Evolutionary conservation across 1,140 invertebrate genomes (phyloP), one percentile per base, ranked within the genome.

Genomic region (Lordiphosa stackelbergi): DNA sequence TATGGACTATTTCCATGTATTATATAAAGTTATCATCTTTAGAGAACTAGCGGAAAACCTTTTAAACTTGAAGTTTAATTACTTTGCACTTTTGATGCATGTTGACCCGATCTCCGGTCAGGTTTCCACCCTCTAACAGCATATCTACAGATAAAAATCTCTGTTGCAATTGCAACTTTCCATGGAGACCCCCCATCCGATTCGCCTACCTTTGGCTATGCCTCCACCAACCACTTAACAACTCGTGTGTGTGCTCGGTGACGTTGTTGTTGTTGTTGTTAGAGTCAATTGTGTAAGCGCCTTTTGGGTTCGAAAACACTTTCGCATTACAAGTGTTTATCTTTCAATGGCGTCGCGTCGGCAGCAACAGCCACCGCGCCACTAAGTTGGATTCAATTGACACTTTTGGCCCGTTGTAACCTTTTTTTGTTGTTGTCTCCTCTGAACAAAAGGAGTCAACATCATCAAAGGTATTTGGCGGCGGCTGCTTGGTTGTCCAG

Each of bases 291-390:
- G 75, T 79, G 66, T 75, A 79, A 81, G 75, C 56, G 56, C 61
- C 47, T 36, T 52, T 60, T 60, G 61, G 45, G 59, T 56, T 69
- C 46, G 47, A 78, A 74, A 74, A 70, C 66, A 81, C 75, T 81
- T 81, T 81, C 75, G 77, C 72, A 75, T 83, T 83, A 83, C 75
- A 83, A 72, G 72, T 81, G 75, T 83, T 81, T 81, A 83, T 59
- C 63, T 83, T 69, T 48, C 49, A 58, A 37, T 70, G 74, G 69
- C 66, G 69, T 47, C 53, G 38, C 24, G 63, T 53, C 5, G 46
- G 43, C 49, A 65, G 63, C 62, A 66, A 24, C 53, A 31, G 61
- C 53, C 49, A 19, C 28, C 40, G 40, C 45, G 49, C 4, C 13
- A 24, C 40, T 28, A 48, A 24, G 45, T 55, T 72, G 70, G 71